Evolutionary conservation across 2,888 invertebrate species (phyloP), one percentile per base, ranked within the genome.

Genomic region (Cryptocephalus moraei): DNA sequence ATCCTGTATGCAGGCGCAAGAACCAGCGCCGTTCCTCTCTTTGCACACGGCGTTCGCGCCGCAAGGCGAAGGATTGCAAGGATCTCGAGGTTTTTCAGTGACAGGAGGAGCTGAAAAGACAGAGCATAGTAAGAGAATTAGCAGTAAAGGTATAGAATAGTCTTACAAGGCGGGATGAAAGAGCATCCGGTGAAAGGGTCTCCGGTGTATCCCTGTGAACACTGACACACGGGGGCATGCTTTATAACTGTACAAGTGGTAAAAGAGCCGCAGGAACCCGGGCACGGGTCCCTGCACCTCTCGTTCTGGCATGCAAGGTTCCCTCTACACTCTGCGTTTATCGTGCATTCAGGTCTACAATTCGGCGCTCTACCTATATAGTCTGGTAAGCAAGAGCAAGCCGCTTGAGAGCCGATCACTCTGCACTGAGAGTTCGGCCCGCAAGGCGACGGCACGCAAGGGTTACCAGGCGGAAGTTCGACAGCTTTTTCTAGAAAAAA

Each of bases 221-320:
- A 89, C 60, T 80, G 81, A 64, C 90, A 91, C 51, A 82, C 73
- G 49, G 89, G 87, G 57, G 82, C 79, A 67, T 91, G 89, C 65
- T 84, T 85, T 57, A 84, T 74, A 44, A 85, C 86, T 55, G 77
- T 78, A 67, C 91, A 91, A 51, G 80, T 74, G 31, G 89, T 82
- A 63, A 82, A 78, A 48, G 80, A 68, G 43, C 88, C 88, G 66
- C 89, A 89, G 43, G 84, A 80, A 40, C 85, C 86, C 44, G 79
- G 76, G 63, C 90, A 91, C 46, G 90, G 89, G 65, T 89, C 85
- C 50, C 76, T 75, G 67, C 89, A 90, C 68, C 79, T 82, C 62
- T 82, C 82, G 66, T 84, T 84, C 55, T 86, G 79, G 68, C 91
- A 91, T 50, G 89, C 86, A 65, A 79, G 75, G 63, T 81, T 81